phyloP scores from a whole-genome alignment of 1,140 invertebrate species.

The Heliconius hewitsoni region DNA sequence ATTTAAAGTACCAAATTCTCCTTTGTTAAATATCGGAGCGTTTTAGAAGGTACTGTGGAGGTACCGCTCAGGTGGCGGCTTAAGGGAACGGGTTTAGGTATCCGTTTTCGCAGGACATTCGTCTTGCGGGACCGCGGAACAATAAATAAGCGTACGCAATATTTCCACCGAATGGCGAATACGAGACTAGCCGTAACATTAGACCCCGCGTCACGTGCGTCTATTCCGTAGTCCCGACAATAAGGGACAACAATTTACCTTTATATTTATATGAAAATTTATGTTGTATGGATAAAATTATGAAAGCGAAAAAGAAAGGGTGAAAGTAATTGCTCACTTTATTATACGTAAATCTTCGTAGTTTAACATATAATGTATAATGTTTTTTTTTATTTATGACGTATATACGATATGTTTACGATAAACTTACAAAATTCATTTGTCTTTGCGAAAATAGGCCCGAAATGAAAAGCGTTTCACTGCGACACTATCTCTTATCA shows the following conservation, averaged over 20 bases:
- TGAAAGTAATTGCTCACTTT: neutral
- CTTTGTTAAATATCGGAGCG: constrained; percentile 74
- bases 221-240: constrained; percentile 19
- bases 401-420: too few species aligned
- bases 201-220: constrained; percentile 42
- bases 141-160: constrained; percentile 63
- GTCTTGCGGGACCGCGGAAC: constrained; percentile 45
- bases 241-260: constrained; percentile 24
- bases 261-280: constrained; percentile 15
- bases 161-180: constrained; percentile 42
- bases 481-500: constrained; percentile 3
- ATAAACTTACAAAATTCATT: neutral
- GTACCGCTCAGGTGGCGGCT: constrained; percentile 58
- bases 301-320: neutral
- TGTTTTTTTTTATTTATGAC: neutral
- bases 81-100: constrained; percentile 53
- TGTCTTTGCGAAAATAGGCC: neutral
- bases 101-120: constrained; percentile 54
- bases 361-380: neutral
- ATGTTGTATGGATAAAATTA: constrained; percentile 8
- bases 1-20: constrained; percentile 77
- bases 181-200: constrained; percentile 34
- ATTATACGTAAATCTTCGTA: neutral
- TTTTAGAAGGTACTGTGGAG: constrained; percentile 68
- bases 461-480: neutral